Percentiles rank a stretch among this genome's conserved stretches.
Conservation (phyloP, 2,113 vertebrate genomes). For the Nesoenas mayeri region DNA sequence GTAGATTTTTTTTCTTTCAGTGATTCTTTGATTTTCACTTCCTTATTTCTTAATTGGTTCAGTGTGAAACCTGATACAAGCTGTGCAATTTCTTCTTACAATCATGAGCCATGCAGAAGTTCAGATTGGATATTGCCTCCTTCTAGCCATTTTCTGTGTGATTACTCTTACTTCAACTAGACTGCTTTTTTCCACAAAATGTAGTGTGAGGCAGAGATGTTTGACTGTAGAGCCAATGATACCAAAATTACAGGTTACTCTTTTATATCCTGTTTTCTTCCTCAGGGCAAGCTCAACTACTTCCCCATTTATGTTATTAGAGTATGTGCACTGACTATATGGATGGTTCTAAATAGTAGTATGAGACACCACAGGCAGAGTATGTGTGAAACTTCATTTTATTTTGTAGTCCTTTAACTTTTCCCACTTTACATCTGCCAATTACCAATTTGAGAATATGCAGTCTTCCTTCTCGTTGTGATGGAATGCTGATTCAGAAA, state of each 20-base stretch:
- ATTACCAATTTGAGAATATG: background rate
- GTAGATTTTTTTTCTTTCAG: background rate
- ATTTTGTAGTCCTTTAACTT: background rate
- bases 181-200: background rate
- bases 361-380: background rate
- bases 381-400: background rate
- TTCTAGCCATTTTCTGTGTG: background rate
- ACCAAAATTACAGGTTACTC: background rate
- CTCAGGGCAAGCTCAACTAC: background rate
- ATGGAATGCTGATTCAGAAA: background rate
- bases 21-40: background rate
- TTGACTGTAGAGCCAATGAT: background rate
- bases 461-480: background rate
- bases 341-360: background rate
- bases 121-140: background rate
- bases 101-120: background rate
- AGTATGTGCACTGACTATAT: background rate
- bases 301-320: background rate
- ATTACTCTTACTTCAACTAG: background rate
- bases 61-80: background rate
- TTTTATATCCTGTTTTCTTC: background rate
- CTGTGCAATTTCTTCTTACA: background rate
- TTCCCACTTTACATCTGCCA: background rate
- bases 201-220: background rate
- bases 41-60: conserved; percentile 18